Evolutionary conservation across 2,797 vertebrate species (phyloP).

Genomic region (Remorina albescens): DNA sequence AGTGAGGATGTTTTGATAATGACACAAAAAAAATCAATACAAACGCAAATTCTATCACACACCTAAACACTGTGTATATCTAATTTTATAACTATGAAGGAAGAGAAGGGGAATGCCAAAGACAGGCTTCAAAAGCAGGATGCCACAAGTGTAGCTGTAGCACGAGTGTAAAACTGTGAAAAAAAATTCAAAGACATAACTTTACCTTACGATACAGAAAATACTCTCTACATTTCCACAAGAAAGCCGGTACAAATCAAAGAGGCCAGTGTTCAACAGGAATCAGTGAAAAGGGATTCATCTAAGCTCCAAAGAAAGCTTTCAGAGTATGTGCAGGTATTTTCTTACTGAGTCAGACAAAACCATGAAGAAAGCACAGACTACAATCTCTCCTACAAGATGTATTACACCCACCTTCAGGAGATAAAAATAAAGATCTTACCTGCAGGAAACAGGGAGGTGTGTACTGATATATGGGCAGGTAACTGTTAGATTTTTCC

Average conservation of each 20-base stretch:
- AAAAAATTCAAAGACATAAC: conserved; percentile 2
- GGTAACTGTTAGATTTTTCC: neutral
- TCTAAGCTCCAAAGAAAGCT: conserved; percentile 16
- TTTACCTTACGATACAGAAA: neutral
- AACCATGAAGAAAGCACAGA: neutral
- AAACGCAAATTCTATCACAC: conserved; percentile 16
- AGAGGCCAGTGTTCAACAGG: neutral
- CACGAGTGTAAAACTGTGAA: too few relatives aligned
- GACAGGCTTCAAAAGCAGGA: neutral
- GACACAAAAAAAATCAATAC: neutral
- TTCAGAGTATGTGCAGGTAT: neutral
- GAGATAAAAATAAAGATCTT: conserved; percentile 3
- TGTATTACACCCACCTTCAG: neutral
- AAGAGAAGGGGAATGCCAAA: neutral
- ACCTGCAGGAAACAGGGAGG: neutral
- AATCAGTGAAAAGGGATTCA: conserved; percentile 24
- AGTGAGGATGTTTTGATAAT: conserved; percentile 14
- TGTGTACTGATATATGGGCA: neutral
- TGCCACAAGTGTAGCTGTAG: neutral
- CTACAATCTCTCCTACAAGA: neutral
- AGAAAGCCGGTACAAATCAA: neutral
- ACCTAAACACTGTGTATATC: conserved; percentile 13
- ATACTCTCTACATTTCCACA: neutral
- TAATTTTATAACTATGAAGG: conserved; percentile 26
- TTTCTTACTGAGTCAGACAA: neutral